These are phyloP conservation scores for Megaleporinus macrocephalus DNA, from an alignment of 2,113 vertebrate genomes.

Conservation along the genomic window DNA sequence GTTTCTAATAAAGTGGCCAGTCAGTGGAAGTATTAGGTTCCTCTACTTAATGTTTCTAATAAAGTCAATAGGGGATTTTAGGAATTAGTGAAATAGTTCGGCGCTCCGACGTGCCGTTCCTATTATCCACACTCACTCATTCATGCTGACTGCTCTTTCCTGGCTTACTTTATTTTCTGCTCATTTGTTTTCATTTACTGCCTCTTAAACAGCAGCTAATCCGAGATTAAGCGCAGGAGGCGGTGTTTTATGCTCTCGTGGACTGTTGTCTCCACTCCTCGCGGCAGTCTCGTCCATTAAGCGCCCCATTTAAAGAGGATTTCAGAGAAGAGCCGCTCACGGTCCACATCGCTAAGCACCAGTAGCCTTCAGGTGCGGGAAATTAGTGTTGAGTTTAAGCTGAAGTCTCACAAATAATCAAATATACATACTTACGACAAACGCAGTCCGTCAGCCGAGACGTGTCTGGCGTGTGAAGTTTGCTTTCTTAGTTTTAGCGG, in stretches of 20 bases:
- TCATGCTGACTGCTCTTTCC: constrained; percentile 31
- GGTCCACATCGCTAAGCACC: background rate
- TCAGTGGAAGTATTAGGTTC: too few species aligned
- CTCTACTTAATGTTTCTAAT: too few species aligned
- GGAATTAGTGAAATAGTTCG: too few species aligned
- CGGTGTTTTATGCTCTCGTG: constrained; percentile 66
- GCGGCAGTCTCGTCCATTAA: background rate
- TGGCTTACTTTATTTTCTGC: constrained; percentile 50
- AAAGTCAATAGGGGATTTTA: too few species aligned
- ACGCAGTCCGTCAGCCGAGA: background rate
- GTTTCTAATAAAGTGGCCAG: too few species aligned
- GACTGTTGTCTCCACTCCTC: constrained; percentile 53
- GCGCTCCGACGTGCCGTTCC: background rate
- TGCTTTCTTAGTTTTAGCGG: background rate
- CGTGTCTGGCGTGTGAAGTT: background rate
- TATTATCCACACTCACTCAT: constrained; percentile 7
- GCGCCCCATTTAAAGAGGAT: background rate
- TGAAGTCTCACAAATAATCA: background rate
- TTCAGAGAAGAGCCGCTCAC: background rate
- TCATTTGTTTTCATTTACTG: constrained; percentile 64
- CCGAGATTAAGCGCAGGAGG: constrained; percentile 68
- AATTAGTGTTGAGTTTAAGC: background rate
- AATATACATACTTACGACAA: background rate
- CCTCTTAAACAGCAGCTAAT: constrained; percentile 71
- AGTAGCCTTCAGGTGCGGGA: background rate